phyloP scores from a whole-genome alignment of 2,797 vertebrate genomes.

The Chaunax sp. region DNA sequence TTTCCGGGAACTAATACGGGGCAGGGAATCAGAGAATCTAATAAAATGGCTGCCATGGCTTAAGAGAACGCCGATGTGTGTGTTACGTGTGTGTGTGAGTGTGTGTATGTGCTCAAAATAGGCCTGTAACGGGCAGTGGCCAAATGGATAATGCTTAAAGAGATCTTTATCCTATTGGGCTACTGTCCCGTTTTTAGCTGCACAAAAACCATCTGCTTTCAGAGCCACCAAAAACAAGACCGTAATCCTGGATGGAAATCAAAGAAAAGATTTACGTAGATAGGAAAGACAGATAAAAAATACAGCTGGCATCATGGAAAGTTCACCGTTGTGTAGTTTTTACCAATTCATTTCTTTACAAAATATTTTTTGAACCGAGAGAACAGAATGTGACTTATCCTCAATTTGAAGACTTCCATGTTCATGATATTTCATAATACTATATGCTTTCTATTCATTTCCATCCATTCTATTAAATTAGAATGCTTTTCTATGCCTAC shows the following conservation, averaged over 20 bases:
- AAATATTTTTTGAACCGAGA: not conserved
- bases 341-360: not conserved
- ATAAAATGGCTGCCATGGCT: conserved; percentile 78
- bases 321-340: conserved; percentile 8
- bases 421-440: not conserved
- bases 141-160: conserved; percentile 78
- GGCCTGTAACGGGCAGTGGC: conserved; percentile 73
- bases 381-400: not conserved
- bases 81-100: conserved; percentile 43
- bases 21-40: conserved; percentile 76
- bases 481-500: conserved; percentile 20
- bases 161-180: conserved; percentile 79
- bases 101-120: conserved; percentile 71
- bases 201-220: conserved; percentile 74
- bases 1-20: conserved; percentile 73
- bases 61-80: conserved; percentile 62
- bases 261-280: conserved; percentile 57
- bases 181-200: conserved; percentile 73
- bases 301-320: conserved; percentile 12
- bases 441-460: not conserved
- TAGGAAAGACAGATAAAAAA: conserved; percentile 36
- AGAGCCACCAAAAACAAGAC: conserved; percentile 64
- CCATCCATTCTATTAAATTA: conserved; percentile 37
- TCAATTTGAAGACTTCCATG: not conserved
- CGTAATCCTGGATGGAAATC: conserved; percentile 63